phyloP scores from a whole-genome alignment of 2,113 vertebrate genomes.

The Spilogale gracilis region DNA sequence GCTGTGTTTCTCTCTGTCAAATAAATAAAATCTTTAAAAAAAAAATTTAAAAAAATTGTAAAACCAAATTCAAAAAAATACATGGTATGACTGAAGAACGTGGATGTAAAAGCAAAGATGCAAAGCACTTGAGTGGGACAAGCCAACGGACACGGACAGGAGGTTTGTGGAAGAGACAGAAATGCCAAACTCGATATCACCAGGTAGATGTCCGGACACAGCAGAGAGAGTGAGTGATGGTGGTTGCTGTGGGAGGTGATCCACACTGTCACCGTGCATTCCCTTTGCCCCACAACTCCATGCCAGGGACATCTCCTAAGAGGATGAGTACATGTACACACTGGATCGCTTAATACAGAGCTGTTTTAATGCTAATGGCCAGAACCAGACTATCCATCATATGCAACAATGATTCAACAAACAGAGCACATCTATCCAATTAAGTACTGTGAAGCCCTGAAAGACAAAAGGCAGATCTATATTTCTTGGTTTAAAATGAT shows the following conservation, averaged over 20 bases:
- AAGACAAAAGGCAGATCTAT: neutral
- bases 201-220: too few relatives aligned
- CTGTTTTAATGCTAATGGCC: too few relatives aligned
- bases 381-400: neutral
- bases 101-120: neutral
- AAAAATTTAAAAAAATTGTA: neutral
- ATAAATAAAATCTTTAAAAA: too few relatives aligned
- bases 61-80: neutral
- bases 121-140: neutral
- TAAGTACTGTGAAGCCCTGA: neutral
- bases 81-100: accelerated
- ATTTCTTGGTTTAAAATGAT: neutral
- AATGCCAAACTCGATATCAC: neutral
- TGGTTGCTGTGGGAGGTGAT: neutral
- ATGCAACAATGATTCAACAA: neutral
- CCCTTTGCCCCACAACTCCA: neutral
- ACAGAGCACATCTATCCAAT: neutral
- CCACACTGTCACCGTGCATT: neutral
- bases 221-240: neutral
- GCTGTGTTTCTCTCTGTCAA: too few relatives aligned
- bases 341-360: neutral
- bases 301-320: neutral
- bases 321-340: neutral
- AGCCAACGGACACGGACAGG: too few relatives aligned
- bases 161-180: neutral